phyloP scores from a whole-genome alignment of 2,113 vertebrate species.

The Gasterosteus aculeatus region DNA sequence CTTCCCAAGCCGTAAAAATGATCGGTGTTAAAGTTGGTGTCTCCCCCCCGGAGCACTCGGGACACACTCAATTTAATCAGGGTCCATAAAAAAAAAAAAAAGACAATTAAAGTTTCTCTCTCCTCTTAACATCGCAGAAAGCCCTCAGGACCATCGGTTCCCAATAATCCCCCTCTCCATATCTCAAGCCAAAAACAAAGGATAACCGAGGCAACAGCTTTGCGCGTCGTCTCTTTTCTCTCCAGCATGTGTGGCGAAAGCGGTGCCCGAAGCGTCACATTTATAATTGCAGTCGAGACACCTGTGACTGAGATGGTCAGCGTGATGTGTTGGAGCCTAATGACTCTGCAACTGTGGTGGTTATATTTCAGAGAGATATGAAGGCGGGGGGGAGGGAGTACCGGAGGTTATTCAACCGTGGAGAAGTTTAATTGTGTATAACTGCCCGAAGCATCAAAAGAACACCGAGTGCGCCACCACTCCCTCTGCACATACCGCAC shows the following conservation, averaged over 20 bases:
- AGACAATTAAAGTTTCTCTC: slow-evolving; percentile 44
- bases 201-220: slow-evolving; percentile 52
- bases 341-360: background rate
- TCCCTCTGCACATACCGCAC: slow-evolving; percentile 18
- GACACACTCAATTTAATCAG: slow-evolving; percentile 39
- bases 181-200: slow-evolving; percentile 42
- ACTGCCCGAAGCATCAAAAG: slow-evolving; percentile 19
- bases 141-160: slow-evolving; percentile 14
- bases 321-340: background rate
- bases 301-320: slow-evolving; percentile 32
- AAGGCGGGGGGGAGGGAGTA: background rate
- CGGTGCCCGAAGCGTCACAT: slow-evolving; percentile 22
- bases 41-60: slow-evolving; percentile 14
- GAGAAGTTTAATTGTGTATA: slow-evolving; percentile 18
- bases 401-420: slow-evolving; percentile 19
- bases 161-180: slow-evolving; percentile 22
- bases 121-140: slow-evolving; percentile 25
- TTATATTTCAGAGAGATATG: slow-evolving; percentile 20
- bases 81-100: slow-evolving; percentile 21
- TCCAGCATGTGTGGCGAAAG: slow-evolving; percentile 8
- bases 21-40: slow-evolving; percentile 11
- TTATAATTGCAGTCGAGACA: slow-evolving; percentile 20
- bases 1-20: slow-evolving; percentile 12
- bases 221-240: background rate
- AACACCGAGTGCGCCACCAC: slow-evolving; percentile 1